Evolutionary conservation across 2,888 invertebrate species (phyloP).

Genomic region (Dicycla oo): DNA sequence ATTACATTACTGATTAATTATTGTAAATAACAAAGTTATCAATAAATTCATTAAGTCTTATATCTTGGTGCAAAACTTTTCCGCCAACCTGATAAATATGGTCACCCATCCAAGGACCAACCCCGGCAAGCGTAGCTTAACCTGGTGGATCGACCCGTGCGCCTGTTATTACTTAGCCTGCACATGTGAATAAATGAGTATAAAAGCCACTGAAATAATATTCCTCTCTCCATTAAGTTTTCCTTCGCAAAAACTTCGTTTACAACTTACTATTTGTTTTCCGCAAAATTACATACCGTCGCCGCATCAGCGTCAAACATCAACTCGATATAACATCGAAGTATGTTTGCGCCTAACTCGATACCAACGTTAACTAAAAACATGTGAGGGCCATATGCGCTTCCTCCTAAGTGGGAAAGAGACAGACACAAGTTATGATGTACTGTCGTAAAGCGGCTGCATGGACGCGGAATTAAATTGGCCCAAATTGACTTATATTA

Average conservation of each 20-base stretch:
- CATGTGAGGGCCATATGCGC: conserved; percentile 60
- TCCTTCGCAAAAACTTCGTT: conserved; percentile 25
- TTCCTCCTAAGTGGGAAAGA: conserved; percentile 66
- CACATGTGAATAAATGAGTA: too few relatives aligned
- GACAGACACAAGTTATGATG: conserved; percentile 71
- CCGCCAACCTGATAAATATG: too few relatives aligned
- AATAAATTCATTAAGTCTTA: too few relatives aligned
- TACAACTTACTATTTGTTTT: conserved; percentile 35
- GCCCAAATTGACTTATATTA: conserved; percentile 89
- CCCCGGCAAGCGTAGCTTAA: too few relatives aligned
- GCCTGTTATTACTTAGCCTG: too few relatives aligned
- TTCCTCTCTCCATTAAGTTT: neutral
- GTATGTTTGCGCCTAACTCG: conserved; percentile 69
- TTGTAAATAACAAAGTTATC: too few relatives aligned
- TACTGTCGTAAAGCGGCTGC: conserved; percentile 77
- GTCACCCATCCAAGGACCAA: too few relatives aligned
- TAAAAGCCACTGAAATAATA: neutral
- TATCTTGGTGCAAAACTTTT: too few relatives aligned
- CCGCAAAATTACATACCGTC: conserved; percentile 32
- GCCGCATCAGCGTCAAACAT: conserved; percentile 32
- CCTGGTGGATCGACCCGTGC: too few relatives aligned
- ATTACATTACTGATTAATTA: too few relatives aligned
- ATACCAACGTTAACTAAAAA: conserved; percentile 65
- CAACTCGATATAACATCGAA: conserved; percentile 58
- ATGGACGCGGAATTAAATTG: conserved; percentile 87